Conservation (phyloP, 2,888 invertebrate species). For the Homarus gammarus region DNA sequence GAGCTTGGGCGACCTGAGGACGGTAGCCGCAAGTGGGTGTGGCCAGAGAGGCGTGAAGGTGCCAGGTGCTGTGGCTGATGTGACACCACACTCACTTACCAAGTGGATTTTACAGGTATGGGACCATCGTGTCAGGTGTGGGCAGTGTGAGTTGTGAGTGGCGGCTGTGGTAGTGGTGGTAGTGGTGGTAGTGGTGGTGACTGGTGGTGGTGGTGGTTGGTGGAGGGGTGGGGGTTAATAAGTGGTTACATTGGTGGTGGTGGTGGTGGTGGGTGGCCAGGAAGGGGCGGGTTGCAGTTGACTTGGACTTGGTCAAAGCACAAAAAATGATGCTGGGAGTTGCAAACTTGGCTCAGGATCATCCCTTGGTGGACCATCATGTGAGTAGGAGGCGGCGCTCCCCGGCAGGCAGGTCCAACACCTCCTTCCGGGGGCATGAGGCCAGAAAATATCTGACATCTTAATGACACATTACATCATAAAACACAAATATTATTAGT, state of each 20-base stretch:
- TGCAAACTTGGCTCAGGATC: conserved; percentile 68
- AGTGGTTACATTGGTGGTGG: conserved; percentile 49
- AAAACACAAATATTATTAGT: conserved; percentile 23
- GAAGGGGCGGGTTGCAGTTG: conserved; percentile 75
- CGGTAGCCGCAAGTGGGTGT: conserved; percentile 14
- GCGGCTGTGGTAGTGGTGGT: conserved; percentile 45
- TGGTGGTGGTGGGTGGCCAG: conserved; percentile 67
- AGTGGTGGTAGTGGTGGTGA: conserved; percentile 37
- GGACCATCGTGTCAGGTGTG: conserved; percentile 21
- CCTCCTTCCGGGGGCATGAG: conserved; percentile 16
- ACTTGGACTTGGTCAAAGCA: conserved; percentile 74
- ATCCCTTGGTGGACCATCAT: conserved; percentile 50
- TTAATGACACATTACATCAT: conserved; percentile 34
- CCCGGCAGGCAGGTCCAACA: conserved; percentile 23
- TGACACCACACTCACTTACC: conserved; percentile 40
- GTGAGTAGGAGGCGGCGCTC: conserved; percentile 1
- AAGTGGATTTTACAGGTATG: conserved; percentile 39
- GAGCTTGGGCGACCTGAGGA: not conserved
- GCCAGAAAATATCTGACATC: conserved; percentile 13
- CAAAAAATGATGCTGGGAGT: conserved; percentile 74
- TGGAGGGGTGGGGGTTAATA: conserved; percentile 46
- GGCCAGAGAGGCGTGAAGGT: conserved; percentile 44
- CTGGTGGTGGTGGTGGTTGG: conserved; percentile 49
- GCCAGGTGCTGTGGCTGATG: conserved; percentile 54
- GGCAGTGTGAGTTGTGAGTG: conserved; percentile 32